Conservation (phyloP, 2,113 vertebrate species). For the Pseudorhombus dupliciocellatus region DNA sequence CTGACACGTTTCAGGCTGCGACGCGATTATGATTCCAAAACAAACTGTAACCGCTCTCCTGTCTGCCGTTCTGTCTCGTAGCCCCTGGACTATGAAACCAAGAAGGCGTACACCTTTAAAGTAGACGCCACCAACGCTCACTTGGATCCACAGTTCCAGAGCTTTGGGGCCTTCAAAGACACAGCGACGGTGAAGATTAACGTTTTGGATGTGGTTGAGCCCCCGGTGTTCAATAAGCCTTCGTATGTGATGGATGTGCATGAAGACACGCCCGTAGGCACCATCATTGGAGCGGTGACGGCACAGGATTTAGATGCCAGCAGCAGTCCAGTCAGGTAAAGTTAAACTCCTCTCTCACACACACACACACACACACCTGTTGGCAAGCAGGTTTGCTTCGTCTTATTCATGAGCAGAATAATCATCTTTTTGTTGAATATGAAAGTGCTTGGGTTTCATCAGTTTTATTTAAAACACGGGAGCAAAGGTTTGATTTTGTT, state of each 20-base stretch:
- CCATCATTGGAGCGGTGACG: constrained; percentile 95
- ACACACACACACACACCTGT: background rate
- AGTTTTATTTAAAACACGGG: too few species aligned
- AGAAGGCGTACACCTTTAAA: constrained; percentile 97
- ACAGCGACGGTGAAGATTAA: constrained; percentile 97
- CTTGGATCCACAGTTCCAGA: constrained; percentile 92
- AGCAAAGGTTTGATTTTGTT: background rate
- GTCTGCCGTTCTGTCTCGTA: constrained; percentile 53
- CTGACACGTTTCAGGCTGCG: background rate
- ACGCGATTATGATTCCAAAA: background rate
- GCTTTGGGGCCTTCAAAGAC: constrained; percentile 94
- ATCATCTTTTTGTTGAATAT: too few species aligned
- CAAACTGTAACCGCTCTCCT: background rate
- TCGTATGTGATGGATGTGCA: constrained; percentile 96
- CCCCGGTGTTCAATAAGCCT: constrained; percentile 93
- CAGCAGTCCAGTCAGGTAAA: constrained; percentile 91
- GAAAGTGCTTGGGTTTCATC: background rate
- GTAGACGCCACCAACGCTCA: constrained; percentile 94
- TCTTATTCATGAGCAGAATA: background rate
- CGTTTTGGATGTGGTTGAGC: constrained; percentile 94
- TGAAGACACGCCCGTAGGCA: constrained; percentile 92
- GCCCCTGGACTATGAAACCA: constrained; percentile 95
- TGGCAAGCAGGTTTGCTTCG: background rate
- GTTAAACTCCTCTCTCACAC: constrained; percentile 9
- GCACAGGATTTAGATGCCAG: constrained; percentile 95